Percentiles rank a stretch among this genome's conserved stretches.
Evolutionary conservation across 2,888 invertebrate species (phyloP).

Genomic region (Scelioninae gen. 2): DNA sequence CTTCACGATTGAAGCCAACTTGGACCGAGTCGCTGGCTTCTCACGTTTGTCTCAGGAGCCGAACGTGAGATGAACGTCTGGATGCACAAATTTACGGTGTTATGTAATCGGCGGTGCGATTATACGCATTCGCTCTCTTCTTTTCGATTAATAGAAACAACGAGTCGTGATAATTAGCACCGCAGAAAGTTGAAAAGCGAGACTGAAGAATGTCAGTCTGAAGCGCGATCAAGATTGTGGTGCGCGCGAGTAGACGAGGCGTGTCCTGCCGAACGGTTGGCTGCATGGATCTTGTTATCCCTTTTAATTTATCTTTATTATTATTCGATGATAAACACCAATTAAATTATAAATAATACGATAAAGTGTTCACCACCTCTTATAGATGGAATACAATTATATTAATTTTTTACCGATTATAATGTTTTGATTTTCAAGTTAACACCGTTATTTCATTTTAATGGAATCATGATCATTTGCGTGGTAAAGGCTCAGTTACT

Average conservation of each 20-base stretch:
- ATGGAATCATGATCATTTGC: no score
- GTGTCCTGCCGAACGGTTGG: constrained; percentile 35
- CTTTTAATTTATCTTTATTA: constrained; percentile 28
- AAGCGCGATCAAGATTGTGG: constrained; percentile 42
- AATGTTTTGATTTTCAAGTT: no score
- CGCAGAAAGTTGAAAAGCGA: constrained; percentile 45
- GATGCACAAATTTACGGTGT: constrained; percentile 4
- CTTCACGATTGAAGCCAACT: constrained; percentile 51
- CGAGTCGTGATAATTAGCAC: constrained; percentile 47
- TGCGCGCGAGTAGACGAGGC: constrained; percentile 40
- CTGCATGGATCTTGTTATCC: constrained; percentile 21
- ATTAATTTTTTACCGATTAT: no score
- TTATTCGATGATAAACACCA: constrained; percentile 12
- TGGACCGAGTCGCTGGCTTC: constrained; percentile 22
- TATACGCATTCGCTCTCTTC: constrained; percentile 16
- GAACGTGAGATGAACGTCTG: no score
- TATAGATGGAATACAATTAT: no score
- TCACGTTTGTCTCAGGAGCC: constrained; percentile 37
- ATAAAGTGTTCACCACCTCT: no score
- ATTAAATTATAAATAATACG: constrained; percentile 6
- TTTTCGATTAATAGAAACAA: constrained; percentile 45
- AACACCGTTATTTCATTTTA: no score
- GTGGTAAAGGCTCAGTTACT: no score
- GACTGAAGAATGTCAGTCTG: constrained; percentile 36
- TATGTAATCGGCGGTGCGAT: constrained; percentile 20